A percentile compares a stretch with the other conserved stretches of the same genome.
Evolutionary conservation across 2,888 invertebrate species (phyloP).

Genomic region (Sarcophaga caerulescens): DNA sequence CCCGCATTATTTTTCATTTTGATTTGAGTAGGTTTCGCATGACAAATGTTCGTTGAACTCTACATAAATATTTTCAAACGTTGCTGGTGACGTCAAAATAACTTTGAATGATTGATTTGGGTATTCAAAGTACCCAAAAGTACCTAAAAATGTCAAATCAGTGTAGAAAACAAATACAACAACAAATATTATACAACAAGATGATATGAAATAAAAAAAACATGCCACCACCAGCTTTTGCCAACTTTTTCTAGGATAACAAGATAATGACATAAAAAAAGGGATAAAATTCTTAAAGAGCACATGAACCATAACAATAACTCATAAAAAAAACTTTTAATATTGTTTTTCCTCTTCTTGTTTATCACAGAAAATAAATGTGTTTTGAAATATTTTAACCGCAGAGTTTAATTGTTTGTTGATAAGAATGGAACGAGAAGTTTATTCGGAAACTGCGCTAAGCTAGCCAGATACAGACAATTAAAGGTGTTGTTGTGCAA

Average conservation of each 20-base stretch:
- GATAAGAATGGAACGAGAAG: conserved; percentile 22
- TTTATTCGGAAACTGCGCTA: not conserved
- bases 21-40: not conserved
- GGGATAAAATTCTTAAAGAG: not conserved
- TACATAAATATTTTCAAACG: not conserved
- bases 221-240: not conserved
- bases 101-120: conserved; percentile 53
- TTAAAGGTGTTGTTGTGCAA: conserved; percentile 23
- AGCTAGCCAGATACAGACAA: not conserved
- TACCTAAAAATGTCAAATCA: not conserved
- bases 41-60: conserved; percentile 1
- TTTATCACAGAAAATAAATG: conserved; percentile 46
- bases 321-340: not conserved
- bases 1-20: not conserved
- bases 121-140: not conserved
- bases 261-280: not conserved
- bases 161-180: not conserved
- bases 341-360: no score
- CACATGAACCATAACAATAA: no score
- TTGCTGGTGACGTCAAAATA: conserved; percentile 26
- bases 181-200: not conserved
- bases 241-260: not conserved
- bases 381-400: conserved; percentile 68
- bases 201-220: conserved; percentile 11
- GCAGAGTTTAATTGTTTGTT: conserved; percentile 52